Base-by-base conservation (phyloP, 2,113 vertebrate species). In the Eurypyga helias region DNA sequence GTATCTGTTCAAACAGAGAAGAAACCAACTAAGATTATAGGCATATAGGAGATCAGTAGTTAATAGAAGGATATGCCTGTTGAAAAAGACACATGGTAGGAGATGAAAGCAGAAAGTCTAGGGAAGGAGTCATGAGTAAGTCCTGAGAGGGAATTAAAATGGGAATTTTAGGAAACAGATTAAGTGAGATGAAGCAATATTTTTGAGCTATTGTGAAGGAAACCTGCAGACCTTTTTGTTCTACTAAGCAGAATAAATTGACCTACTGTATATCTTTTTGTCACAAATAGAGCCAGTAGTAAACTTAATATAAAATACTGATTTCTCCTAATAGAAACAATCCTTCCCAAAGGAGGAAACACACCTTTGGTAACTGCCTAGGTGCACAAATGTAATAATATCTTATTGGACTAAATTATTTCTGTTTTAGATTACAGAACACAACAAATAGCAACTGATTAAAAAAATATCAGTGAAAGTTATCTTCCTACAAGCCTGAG, bases 391-490 rank as follows among this genome's bases (percentile, higher is more conserved):
- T 34, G 3, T 14, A 69, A 21, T 0, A 3, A 20, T 33, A 4
- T 36, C 75, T 79, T 67, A 60, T 88, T 55, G 17, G 8, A 51
- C 1, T 23, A 6, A 7, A 43, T 75, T 4, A 18, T 75, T 92
- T 92, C 33, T 38, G 64, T 60, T 82, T 88, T 60, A 65, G 29
- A 64, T 52, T 54, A 36, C 15, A 64, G 34, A 86, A 64, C 7
- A 57, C 7, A 69, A 55, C 5, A 76, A 58, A 54, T 36, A 67
- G n/a, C 4, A 49, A 11, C 4, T 48, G 65, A n/a, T 54, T 64
- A 2, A 45, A 81, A 62, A 70, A 29, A 65, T 1, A 65, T 0
- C 7, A 62, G 14, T 26, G 13, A 49, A 11, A 11, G 1, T 46
- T 78, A 17, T 20, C 10, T 43, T 73, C 25, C 10, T 66, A 55